phyloP scores from a whole-genome alignment of 2,113 vertebrate genomes.

The Callospermophilus lateralis region DNA sequence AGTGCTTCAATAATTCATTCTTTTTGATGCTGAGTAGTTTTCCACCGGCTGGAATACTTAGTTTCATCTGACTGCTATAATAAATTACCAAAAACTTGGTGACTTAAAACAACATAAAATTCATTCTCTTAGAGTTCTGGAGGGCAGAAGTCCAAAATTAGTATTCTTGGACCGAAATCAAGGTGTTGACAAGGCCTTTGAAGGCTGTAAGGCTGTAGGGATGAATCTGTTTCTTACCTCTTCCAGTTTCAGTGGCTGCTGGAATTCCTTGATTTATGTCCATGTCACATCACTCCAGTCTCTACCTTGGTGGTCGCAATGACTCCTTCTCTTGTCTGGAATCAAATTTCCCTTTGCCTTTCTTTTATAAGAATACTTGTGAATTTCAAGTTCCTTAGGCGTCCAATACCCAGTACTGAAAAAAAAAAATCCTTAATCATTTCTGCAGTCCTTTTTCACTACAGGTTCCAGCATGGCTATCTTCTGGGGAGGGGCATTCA shows the following conservation, averaged over 20 bases:
- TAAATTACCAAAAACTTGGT: constrained; percentile 16
- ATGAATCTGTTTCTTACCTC: not conserved
- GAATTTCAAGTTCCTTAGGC: not conserved
- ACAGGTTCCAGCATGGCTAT: not conserved
- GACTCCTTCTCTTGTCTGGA: not conserved
- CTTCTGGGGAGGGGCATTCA: not conserved
- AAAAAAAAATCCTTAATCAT: no score
- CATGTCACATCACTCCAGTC: not conserved
- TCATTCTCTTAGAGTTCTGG: not conserved
- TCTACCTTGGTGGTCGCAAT: not conserved
- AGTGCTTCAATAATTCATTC: not conserved
- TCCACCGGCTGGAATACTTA: not conserved
- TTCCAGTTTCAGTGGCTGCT: not conserved
- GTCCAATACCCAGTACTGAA: not conserved
- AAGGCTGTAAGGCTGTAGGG: not conserved
- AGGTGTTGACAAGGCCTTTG: not conserved
- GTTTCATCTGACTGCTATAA: not conserved
- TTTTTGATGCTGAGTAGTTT: not conserved
- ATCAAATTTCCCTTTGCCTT: not conserved
- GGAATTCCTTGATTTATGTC: not conserved
- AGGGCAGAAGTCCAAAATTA: not conserved
- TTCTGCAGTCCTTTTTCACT: not conserved
- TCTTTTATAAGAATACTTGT: not conserved
- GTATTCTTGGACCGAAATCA: not conserved
- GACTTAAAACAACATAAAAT: constrained; percentile 7